Evolutionary conservation across 2,113 vertebrate genomes (phyloP).

Genomic region (Oreotrochilus melanogaster): DNA sequence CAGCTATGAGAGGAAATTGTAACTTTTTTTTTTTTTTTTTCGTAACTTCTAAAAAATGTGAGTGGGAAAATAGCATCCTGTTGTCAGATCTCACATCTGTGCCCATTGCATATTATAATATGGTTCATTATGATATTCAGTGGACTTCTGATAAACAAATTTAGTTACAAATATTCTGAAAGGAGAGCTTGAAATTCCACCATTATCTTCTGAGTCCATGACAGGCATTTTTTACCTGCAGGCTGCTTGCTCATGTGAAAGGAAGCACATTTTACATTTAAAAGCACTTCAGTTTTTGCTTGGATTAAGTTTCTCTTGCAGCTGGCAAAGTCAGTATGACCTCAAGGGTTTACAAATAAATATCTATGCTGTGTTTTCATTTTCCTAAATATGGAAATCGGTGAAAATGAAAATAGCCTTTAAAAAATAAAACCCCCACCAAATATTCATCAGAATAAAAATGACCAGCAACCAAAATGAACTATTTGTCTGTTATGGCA

Average conservation of each 20-base stretch:
- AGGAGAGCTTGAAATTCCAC: slow-evolving; percentile 36
- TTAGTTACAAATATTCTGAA: slow-evolving; percentile 26
- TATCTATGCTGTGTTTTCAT: slow-evolving; percentile 24
- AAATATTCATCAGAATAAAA: background rate
- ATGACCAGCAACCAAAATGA: background rate
- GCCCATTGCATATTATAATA: background rate
- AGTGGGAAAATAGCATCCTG: background rate
- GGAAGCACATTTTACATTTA: slow-evolving; percentile 71
- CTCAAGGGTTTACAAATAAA: slow-evolving; percentile 58
- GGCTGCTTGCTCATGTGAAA: slow-evolving; percentile 73
- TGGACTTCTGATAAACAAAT: slow-evolving; percentile 6
- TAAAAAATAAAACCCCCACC: background rate
- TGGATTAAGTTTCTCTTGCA: slow-evolving; percentile 64
- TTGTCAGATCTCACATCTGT: background rate
- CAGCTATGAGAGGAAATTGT: background rate
- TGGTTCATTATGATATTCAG: background rate
- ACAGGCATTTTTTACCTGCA: slow-evolving; percentile 35
- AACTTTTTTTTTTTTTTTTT: background rate
- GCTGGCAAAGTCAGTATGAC: slow-evolving; percentile 63
- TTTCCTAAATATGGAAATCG: background rate
- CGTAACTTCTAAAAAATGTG: background rate
- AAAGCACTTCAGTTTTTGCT: slow-evolving; percentile 71
- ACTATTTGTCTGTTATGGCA: background rate
- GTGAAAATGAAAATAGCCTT: background rate
- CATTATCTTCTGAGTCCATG: slow-evolving; percentile 19